phyloP scores from a whole-genome alignment of 2,113 vertebrate genomes.

The Herpailurus yagouaroundi region DNA sequence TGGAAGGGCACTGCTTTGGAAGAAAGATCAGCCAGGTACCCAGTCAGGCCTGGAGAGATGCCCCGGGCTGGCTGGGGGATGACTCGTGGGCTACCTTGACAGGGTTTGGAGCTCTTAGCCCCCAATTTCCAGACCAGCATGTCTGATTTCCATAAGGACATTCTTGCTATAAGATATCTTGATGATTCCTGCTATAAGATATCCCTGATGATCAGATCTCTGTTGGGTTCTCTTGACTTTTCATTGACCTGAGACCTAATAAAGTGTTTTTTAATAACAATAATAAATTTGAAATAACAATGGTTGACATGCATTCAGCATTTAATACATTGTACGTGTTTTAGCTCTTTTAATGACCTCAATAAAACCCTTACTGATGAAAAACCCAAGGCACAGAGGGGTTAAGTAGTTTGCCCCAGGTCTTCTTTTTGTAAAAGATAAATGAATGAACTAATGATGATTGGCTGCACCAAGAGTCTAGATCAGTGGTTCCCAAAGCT shows the following conservation, averaged over 20 bases:
- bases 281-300: neutral
- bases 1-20: neutral
- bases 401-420: neutral
- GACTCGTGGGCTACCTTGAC: fast-evolving
- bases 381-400: neutral
- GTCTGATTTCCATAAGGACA: neutral
- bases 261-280: neutral
- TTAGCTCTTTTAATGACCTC: neutral
- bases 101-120: neutral
- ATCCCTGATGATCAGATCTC: neutral
- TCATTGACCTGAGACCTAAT: neutral
- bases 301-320: neutral
- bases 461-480: neutral
- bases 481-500: neutral
- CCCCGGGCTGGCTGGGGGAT: neutral
- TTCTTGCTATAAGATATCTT: neutral
- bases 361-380: neutral
- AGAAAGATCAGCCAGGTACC: neutral
- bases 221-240: neutral
- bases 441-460: neutral
- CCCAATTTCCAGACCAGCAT: neutral
- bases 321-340: neutral
- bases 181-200: neutral
- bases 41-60: neutral
- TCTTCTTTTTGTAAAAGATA: neutral